Percentiles rank a stretch among this genome's conserved stretches.
Evolutionary conservation across 1,140 invertebrate genomes (phyloP).

Genomic region (Episyrphus balteatus): DNA sequence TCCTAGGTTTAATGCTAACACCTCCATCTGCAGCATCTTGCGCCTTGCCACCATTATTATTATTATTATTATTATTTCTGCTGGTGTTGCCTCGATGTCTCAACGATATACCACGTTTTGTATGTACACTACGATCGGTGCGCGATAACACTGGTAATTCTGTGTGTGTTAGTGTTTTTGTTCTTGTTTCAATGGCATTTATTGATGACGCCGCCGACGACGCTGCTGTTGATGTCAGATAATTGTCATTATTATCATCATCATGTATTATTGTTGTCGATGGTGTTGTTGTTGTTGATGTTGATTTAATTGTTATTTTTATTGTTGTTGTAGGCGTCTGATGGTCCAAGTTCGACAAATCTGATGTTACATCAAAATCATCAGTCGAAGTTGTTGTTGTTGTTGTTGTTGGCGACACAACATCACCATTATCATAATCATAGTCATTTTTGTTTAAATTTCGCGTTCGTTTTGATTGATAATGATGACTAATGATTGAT

Average conservation of each 20-base stretch:
- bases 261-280: not conserved
- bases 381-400: too few species aligned
- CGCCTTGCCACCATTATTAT: constrained; percentile 2
- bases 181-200: not conserved
- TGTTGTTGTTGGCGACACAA: too few species aligned
- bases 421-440: too few species aligned
- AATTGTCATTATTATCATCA: not conserved
- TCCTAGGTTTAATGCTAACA: constrained; percentile 33
- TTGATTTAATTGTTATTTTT: too few species aligned
- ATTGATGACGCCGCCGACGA: not conserved
- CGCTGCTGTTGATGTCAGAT: not conserved
- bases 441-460: too few species aligned
- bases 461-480: too few species aligned
- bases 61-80: not conserved
- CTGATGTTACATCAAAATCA: too few species aligned
- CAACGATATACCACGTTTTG: constrained; percentile 13
- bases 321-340: too few species aligned
- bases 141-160: constrained; percentile 21
- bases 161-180: not conserved
- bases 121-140: constrained; percentile 31
- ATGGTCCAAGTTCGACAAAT: too few species aligned
- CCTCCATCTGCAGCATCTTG: constrained; percentile 15
- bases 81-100: constrained; percentile 12
- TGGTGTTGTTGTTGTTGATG: not conserved
- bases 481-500: too few species aligned